phyloP scores from a whole-genome alignment of 2,797 vertebrate genomes.

The Numenius phaeopus region DNA sequence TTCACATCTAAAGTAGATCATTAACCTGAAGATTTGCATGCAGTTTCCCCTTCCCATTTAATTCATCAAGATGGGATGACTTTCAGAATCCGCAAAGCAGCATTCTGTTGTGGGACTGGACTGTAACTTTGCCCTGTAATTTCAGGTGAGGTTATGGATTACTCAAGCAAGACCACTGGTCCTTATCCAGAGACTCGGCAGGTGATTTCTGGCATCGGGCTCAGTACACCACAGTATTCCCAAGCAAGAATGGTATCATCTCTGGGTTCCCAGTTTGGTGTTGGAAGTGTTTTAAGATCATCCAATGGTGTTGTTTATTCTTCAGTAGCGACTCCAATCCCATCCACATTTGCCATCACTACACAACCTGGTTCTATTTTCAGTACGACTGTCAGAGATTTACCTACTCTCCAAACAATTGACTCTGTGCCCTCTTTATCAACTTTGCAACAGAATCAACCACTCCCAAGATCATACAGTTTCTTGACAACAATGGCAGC shows the following conservation, averaged over 20 bases:
- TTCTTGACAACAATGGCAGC: slow-evolving; percentile 87
- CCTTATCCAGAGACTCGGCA: slow-evolving; percentile 85
- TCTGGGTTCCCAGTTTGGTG: slow-evolving; percentile 82
- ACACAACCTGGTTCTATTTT: slow-evolving; percentile 98
- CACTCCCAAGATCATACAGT: slow-evolving; percentile 88
- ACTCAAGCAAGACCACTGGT: slow-evolving; percentile 93
- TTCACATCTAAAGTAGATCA: slow-evolving; percentile 88
- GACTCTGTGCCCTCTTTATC: slow-evolving; percentile 91
- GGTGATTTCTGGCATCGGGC: slow-evolving; percentile 84
- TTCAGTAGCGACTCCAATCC: slow-evolving; percentile 90
- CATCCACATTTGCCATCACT: slow-evolving; percentile 95
- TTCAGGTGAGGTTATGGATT: slow-evolving; percentile 98
- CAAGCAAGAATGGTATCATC: slow-evolving; percentile 86
- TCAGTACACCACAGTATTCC: slow-evolving; percentile 87
- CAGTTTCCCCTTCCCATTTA: slow-evolving; percentile 76
- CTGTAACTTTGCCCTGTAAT: slow-evolving; percentile 88
- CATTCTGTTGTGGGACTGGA: slow-evolving; percentile 84
- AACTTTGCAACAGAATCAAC: slow-evolving; percentile 85
- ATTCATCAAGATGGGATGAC: slow-evolving; percentile 82
- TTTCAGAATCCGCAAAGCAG: slow-evolving; percentile 74
- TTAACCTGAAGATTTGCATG: slow-evolving; percentile 91
- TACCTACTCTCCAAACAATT: slow-evolving; percentile 89
- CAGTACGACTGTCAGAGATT: slow-evolving; percentile 89
- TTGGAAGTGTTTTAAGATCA: slow-evolving; percentile 90
- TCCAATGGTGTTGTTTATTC: slow-evolving; percentile 96